Base-by-base conservation (phyloP, 2,888 invertebrate genomes). In the Nycteola revayana region DNA sequence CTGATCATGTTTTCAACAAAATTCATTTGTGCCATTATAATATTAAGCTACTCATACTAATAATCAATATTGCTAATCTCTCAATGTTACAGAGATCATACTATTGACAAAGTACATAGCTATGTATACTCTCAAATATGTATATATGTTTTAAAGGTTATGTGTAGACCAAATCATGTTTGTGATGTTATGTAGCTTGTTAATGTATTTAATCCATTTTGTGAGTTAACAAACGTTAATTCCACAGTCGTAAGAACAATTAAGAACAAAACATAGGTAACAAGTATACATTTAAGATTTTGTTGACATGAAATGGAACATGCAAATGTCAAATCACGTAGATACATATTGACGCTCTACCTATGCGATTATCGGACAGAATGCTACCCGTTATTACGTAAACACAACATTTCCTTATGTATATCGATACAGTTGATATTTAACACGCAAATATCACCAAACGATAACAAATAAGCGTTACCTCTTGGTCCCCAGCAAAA, bases 401-500 rank as follows among this genome's bases (percentile, higher is more conserved):
- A 88, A 88, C 81, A 80, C 60, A 77, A 71, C 66, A 79, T 70
- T 74, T 73, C 57, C 54, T 54, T 61, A 60, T 61, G 55, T 66
- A 64, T 43, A 60, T 28, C 42, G 50, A 39, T 55, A 60, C 60
- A 21, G 62, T 69, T 63, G 57, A 57, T 55, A 38, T 64, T 48
- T 37, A 47, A 55, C 49, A 55, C 51, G 53, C 49, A 57, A 62
- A 68, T 37, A 54, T 43, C 33, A 36, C n/a, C 36, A 49, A 60
- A 49, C 48, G 43, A 38, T 48, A 55, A 57, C 47, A 61, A 69
- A 65, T 61, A 62, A 55, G 55, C 57, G 67, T 76, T 87, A 88
- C 87, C 87, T 88, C 86, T 82, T 85, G 86, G 66, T 86, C 85
- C 75, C 81, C 85, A 76, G 77, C 59, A 79, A 83, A 81, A 79